Evolutionary conservation across 35 echinoderm and acorn worm genomes (phyloP), one percentile per base, ranked within the genome.

Genomic region (Heliocidaris erythrogramma): DNA sequence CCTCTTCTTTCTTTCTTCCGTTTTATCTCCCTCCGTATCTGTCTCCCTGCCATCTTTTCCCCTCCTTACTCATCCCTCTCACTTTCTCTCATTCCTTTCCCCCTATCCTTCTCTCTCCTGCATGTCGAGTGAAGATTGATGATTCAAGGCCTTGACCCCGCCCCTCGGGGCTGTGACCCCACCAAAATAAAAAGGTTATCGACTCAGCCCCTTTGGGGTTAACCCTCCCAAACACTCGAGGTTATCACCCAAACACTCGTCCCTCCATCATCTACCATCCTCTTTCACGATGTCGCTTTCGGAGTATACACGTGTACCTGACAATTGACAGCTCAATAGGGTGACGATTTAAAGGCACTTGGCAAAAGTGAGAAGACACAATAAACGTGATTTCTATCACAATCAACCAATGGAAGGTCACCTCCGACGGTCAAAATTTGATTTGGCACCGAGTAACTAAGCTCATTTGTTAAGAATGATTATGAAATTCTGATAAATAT

Each of bases 111-210:
- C 31, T 42, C 86, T 88, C 86, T 88, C 30, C 9, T 32, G 7
- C 87, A 89, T 47, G 87, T 89, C 87, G 87, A 48, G 87, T 89
- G 87, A 89, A 48, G 47, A 89, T 89, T 89, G 87, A 89, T 89
- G 31, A 89, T 30, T 89, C 47, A 31, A 48, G 47, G 87, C 87
- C 87, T 89, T 89, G 87, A 89, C 87, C 87, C 47, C 87, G 47
- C 87, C 87, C 87, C 31, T 89, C 87, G 21, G 87, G 87, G 87
- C 14, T 89, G 18, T 32, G 87, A 89, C 87, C 87, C 87, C 87
- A 47, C 87, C 87, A 89, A 48, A 32, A 89, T 48, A 89, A 48
- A 47, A 89, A 89, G 87, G 87, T 89, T 89, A 89, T 89, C 87
- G 87, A 89, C 87, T 35, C 87, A 89, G 47, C 87, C 47, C 87